Evolutionary conservation across 2,797 vertebrate species (phyloP).

Genomic region (Tenualosa ilisha): DNA sequence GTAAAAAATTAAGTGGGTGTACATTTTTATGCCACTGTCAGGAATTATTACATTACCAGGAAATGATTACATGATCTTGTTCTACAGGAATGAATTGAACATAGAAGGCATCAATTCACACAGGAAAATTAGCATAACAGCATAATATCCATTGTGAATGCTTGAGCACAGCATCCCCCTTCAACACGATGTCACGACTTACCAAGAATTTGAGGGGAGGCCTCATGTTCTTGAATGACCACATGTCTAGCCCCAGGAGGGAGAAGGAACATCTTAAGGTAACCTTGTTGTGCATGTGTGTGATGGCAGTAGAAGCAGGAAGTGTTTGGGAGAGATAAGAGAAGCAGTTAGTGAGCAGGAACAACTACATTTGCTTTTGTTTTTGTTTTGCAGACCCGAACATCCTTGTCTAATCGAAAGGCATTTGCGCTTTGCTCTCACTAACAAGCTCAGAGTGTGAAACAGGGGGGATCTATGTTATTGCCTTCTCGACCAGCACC

Average conservation of each 20-base stretch:
- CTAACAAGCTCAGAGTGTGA: neutral
- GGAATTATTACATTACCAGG: too few species aligned
- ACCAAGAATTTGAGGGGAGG: slow-evolving; percentile 97
- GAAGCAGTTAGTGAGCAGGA: slow-evolving; percentile 70
- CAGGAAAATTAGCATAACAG: neutral
- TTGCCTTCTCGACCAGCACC: neutral
- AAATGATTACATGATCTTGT: too few species aligned
- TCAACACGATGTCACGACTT: slow-evolving; percentile 70
- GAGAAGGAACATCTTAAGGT: slow-evolving; percentile 99
- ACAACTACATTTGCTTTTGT: slow-evolving; percentile 34
- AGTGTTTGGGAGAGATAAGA: slow-evolving; percentile 77
- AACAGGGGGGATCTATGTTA: neutral
- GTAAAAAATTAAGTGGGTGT: too few species aligned
- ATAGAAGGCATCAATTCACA: neutral
- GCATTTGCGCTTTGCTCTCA: slow-evolving; percentile 58
- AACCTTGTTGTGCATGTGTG: slow-evolving; percentile 83
- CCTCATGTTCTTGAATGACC: slow-evolving; percentile 97
- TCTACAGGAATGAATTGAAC: too few species aligned
- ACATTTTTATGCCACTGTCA: too few species aligned
- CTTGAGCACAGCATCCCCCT: slow-evolving; percentile 30
- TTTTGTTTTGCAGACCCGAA: slow-evolving; percentile 70
- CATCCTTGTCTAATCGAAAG: slow-evolving; percentile 64
- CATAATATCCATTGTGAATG: slow-evolving; percentile 5
- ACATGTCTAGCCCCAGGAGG: slow-evolving; percentile 96
- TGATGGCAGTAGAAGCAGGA: slow-evolving; percentile 59